A percentile compares a stretch with the other conserved stretches of the same genome.
Evolutionary conservation across 2,797 vertebrate genomes (phyloP).

Genomic region (Epinephelus coioides): DNA sequence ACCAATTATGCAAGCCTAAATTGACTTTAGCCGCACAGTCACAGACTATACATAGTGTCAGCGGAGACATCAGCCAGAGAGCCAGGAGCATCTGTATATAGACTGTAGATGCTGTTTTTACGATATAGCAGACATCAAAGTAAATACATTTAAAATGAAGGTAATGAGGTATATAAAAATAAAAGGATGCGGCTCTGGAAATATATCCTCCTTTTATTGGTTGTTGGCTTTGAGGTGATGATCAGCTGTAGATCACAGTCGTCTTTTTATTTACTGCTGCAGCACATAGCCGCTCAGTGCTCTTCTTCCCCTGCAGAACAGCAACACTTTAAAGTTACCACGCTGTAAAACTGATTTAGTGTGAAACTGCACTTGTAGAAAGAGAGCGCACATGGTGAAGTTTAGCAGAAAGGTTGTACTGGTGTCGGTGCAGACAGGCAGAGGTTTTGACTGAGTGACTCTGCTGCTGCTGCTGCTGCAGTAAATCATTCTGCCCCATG

Average conservation of each 20-base stretch:
- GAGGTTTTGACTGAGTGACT: constrained; percentile 14
- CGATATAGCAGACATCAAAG: background rate
- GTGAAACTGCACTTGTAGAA: constrained; percentile 12
- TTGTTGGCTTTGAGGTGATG: background rate
- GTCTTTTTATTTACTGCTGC: background rate
- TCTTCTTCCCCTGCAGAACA: background rate
- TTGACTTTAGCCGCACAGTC: constrained; percentile 15
- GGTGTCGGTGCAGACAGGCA: background rate
- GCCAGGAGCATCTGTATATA: background rate
- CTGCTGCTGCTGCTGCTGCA: constrained; percentile 6
- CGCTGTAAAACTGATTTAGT: constrained; percentile 9
- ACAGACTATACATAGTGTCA: background rate
- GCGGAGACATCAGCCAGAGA: background rate
- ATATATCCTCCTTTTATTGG: background rate
- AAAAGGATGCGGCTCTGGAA: background rate
- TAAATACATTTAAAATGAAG: background rate
- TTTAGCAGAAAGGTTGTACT: background rate
- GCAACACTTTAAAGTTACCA: background rate
- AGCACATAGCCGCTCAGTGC: background rate
- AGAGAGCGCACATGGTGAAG: background rate
- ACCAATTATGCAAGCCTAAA: constrained; percentile 45
- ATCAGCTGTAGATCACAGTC: background rate
- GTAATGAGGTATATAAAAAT: background rate
- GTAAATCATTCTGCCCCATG: background rate
- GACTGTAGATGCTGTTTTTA: background rate